These are phyloP conservation scores for Tyrannus savana DNA, from an alignment of 2,113 vertebrate species.

Conservation along the genomic window DNA sequence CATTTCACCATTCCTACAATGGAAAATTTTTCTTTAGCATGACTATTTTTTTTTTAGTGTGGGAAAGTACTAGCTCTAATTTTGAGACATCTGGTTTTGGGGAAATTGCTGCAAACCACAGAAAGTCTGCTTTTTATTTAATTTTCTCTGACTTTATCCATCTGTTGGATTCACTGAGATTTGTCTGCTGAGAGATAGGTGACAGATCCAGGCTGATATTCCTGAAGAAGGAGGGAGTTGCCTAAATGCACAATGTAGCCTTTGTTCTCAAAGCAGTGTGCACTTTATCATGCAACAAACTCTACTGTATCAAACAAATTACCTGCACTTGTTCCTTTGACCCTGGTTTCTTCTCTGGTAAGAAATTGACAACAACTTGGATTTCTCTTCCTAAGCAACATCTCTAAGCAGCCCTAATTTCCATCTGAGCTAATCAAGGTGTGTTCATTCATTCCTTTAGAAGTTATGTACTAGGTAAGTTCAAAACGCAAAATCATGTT, in stretches of 20 bases:
- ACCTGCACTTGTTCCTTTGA: background rate
- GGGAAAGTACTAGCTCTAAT: background rate
- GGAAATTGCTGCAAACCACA: background rate
- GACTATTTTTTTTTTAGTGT: background rate
- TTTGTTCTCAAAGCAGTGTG: background rate
- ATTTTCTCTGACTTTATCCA: background rate
- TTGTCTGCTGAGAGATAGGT: background rate
- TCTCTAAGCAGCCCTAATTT: background rate
- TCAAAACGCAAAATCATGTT: constrained; percentile 39
- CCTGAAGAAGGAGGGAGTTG: background rate
- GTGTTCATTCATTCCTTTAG: background rate
- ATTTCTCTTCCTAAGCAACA: background rate
- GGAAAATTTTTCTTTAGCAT: background rate
- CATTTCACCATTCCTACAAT: background rate
- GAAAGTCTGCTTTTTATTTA: background rate
- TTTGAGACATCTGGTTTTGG: background rate
- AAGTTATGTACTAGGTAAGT: background rate
- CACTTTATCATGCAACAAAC: background rate
- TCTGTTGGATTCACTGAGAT: background rate
- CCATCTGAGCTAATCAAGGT: background rate
- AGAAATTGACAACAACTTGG: background rate
- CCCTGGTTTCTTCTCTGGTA: background rate
- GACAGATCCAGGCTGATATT: background rate
- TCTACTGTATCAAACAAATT: background rate
- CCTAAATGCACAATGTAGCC: background rate